Conservation (phyloP, 37 sponge, comb jelly and placozoan genomes). For the Sycon ciliatum region DNA sequence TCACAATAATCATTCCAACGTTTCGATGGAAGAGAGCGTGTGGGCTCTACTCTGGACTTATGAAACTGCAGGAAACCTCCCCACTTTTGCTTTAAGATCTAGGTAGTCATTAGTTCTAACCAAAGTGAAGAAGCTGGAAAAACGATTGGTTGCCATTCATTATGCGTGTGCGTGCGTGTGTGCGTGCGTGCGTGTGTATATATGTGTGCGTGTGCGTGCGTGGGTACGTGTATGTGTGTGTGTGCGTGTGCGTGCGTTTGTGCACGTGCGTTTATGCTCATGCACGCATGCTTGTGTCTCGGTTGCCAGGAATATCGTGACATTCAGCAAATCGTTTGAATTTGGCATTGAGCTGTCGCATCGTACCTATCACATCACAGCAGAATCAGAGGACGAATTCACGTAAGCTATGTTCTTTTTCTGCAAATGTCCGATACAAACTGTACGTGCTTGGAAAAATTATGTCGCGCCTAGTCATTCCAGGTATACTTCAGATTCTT, state of each 20-base stretch:
- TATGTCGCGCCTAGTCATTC: too few species aligned
- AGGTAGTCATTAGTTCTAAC: neutral
- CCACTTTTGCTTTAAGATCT: too few species aligned
- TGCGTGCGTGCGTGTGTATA: neutral
- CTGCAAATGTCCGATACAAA: too few species aligned
- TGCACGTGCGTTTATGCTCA: neutral
- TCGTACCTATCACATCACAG: slow-evolving; percentile 56
- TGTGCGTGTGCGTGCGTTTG: neutral
- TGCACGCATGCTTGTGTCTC: neutral
- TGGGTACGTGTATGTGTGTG: neutral
- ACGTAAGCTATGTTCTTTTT: slow-evolving; percentile 17
- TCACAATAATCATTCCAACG: too few species aligned
- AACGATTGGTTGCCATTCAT: neutral
- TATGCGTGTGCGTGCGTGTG: neutral
- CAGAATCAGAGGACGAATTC: slow-evolving; percentile 43
- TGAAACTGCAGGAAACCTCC: too few species aligned
- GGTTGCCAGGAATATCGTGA: slow-evolving; percentile 35
- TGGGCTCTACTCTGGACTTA: too few species aligned
- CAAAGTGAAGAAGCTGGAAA: neutral
- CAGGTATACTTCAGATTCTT: too few species aligned
- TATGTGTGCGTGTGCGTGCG: neutral
- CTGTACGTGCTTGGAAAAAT: too few species aligned
- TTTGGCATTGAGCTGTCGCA: slow-evolving; percentile 53
- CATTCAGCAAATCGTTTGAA: slow-evolving; percentile 28
- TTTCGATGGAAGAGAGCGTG: too few species aligned